A percentile compares a stretch with the other conserved stretches of the same genome.
phyloP scores from a whole-genome alignment of 2,888 invertebrate genomes.

The Pammene fasciana region DNA sequence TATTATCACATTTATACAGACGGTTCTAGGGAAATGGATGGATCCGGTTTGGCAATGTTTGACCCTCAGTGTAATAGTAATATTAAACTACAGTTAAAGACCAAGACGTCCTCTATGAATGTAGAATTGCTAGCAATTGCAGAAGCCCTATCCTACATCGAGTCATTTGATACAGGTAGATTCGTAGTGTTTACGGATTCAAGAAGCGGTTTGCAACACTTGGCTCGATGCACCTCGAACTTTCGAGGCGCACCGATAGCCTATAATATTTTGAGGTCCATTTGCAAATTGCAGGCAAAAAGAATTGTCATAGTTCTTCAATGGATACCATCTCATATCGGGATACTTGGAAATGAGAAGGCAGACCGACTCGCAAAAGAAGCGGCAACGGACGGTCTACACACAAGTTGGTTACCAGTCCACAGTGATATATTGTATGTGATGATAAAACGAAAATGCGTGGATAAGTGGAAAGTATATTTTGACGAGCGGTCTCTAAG shows the following conservation, averaged over 20 bases:
- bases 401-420: too few species aligned
- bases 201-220: neutral
- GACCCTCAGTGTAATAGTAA: neutral
- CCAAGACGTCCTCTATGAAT: neutral
- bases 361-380: too few species aligned
- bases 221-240: slow-evolving; percentile 22
- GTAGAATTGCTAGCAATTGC: neutral
- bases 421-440: too few species aligned
- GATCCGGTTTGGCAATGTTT: neutral
- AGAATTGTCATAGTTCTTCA: too few species aligned
- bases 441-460: too few species aligned
- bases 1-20: neutral
- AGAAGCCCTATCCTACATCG: neutral
- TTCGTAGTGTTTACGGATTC: slow-evolving; percentile 1
- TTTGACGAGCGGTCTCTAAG: too few species aligned
- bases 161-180: neutral
- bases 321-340: too few species aligned
- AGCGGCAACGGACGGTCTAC: too few species aligned
- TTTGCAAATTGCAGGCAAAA: too few species aligned
- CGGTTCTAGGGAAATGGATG: neutral
- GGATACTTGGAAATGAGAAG: too few species aligned
- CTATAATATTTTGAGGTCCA: neutral
- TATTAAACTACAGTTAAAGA: neutral
- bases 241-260: slow-evolving; percentile 14
- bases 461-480: too few species aligned